Evolutionary conservation across 1,140 invertebrate species (phyloP), one percentile per base, ranked within the genome.

Genomic region (Drosophila simulans): DNA sequence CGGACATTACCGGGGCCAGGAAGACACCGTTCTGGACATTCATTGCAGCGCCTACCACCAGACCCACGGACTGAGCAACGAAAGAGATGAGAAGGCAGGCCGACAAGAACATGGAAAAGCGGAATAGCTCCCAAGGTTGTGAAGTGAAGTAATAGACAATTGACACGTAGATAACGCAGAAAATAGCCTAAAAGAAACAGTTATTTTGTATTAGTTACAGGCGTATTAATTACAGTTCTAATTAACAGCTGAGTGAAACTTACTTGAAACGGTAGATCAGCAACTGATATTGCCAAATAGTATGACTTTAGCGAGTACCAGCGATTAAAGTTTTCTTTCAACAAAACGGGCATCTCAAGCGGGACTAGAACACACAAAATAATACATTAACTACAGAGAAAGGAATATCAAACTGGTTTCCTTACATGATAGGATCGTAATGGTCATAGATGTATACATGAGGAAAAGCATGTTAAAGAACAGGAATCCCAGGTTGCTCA

Each of bases 401-500:
- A 5, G 3, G 7, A 3, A 31, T 11, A 8, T 0, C 27, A 34
- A 5, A 4, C 8, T 2, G 0, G 1, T 0, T 5, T 27, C 7
- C 95, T 96, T 93, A 98, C 97, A 99, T 77, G 98, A 99, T 63
- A 99, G 94, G 90, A 99, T 98, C 8, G 98, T 99, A 63, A 98
- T 98, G 91, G 98, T 99, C 96, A 99, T 98, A 1, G 98, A 98
- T 1, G 98, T 98, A 93, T 99, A 99, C 97, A 99, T 99, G 45
- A 99, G 95, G 94, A 99, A 99, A 72, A 99, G 94, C 96, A 99
- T 97, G 91, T 98, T 98, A 95, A 99, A 99, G 94, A 99, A 99
- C 1, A 99, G 94, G 93, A 98, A 99, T 57, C 98, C 98, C 78
- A 98, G 95, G 92, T 99, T 99, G 92, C 98, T 98, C 49, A 98